phyloP scores from a whole-genome alignment of 2,797 vertebrate genomes.

The Enoplosus armatus region DNA sequence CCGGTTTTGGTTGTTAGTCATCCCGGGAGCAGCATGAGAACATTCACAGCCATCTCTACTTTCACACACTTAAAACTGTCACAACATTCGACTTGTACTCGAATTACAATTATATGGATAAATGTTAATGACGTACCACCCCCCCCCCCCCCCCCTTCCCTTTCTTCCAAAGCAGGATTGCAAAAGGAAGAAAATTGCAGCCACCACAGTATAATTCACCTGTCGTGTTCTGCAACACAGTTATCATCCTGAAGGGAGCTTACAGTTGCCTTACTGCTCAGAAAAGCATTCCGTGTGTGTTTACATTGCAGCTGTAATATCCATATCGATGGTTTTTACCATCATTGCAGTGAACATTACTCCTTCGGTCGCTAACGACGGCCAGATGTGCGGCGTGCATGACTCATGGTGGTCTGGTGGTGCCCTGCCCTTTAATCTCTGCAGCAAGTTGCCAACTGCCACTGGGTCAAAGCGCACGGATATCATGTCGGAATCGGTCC shows the following conservation, averaged over 20 bases:
- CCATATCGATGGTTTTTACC: no score
- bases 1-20: slow-evolving; percentile 20
- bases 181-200: neutral
- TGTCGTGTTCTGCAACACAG: neutral
- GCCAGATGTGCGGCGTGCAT: slow-evolving; percentile 67
- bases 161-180: neutral
- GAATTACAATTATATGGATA: slow-evolving; percentile 24
- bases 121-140: slow-evolving; percentile 28
- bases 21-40: slow-evolving; percentile 13
- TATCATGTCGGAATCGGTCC: neutral
- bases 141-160: no score
- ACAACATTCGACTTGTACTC: slow-evolving; percentile 1
- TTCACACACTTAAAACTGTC: slow-evolving; percentile 6
- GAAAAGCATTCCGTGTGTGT: neutral
- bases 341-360: slow-evolving; percentile 4
- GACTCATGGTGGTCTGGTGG: slow-evolving; percentile 60
- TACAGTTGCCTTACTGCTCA: neutral
- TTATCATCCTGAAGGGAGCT: neutral
- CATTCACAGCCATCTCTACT: neutral
- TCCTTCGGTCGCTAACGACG: slow-evolving; percentile 51
- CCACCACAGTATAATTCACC: neutral
- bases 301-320: neutral
- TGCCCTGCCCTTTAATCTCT: slow-evolving; percentile 73
- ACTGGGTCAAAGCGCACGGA: slow-evolving; percentile 56
- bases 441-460: slow-evolving; percentile 65